phyloP scores from a whole-genome alignment of 2,113 vertebrate species.

The Grammomys dolichurus region DNA sequence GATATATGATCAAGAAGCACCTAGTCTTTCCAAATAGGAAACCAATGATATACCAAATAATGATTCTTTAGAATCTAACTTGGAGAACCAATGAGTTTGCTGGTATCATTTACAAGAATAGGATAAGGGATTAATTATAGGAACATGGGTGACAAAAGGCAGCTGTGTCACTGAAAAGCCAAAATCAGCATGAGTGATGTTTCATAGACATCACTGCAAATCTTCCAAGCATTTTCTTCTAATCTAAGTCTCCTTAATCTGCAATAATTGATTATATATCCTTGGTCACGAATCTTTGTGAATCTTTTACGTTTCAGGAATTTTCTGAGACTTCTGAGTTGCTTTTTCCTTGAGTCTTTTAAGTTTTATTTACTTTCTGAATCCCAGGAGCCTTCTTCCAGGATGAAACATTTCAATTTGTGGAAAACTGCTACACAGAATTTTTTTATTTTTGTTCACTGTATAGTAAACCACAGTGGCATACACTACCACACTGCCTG shows the following conservation, averaged over 20 bases:
- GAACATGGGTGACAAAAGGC: not conserved
- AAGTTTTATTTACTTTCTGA: not conserved
- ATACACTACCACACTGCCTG: rapidly evolving
- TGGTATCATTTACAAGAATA: not conserved
- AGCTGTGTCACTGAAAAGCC: not conserved
- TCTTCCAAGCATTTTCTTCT: not conserved
- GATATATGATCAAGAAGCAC: not conserved
- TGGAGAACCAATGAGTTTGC: not conserved
- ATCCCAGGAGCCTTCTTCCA: not conserved
- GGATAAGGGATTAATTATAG: not conserved
- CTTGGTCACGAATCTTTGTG: not conserved
- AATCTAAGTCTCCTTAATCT: not conserved
- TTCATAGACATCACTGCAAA: not conserved
- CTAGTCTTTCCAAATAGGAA: not conserved
- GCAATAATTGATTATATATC: not conserved
- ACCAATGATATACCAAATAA: not conserved
- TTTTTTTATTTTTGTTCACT: not conserved
- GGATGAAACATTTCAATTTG: not conserved
- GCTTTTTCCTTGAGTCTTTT: not conserved
- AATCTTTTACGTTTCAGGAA: not conserved
- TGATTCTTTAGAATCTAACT: not conserved
- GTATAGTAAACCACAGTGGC: not conserved
- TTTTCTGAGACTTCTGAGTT: not conserved
- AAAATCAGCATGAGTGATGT: not conserved
- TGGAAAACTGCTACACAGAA: not conserved